Conservation (phyloP, 2,113 vertebrate genomes). For the Neolamprologus longior region DNA sequence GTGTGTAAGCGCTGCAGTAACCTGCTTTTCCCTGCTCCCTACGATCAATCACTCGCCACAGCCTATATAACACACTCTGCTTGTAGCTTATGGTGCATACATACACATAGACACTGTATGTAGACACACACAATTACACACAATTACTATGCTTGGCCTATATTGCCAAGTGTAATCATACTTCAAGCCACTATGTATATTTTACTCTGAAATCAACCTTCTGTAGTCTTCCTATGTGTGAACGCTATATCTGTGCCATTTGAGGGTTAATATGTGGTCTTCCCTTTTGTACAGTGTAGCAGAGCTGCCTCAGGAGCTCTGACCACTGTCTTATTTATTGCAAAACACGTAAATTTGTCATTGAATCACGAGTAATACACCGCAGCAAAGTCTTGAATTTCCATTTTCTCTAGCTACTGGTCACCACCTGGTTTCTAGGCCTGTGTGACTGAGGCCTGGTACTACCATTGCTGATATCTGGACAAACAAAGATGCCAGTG, state of each 20-base stretch:
- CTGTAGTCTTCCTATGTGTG: not conserved
- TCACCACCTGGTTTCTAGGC: not conserved
- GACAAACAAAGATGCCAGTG: not conserved
- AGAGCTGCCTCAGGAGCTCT: not conserved
- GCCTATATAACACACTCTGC: slow-evolving; percentile 44
- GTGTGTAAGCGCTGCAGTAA: slow-evolving; percentile 59
- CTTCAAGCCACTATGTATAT: slow-evolving; percentile 13
- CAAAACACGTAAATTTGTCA: not conserved
- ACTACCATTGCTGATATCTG: not conserved
- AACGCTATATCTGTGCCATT: not conserved
- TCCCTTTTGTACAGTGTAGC: not conserved
- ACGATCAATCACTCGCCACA: slow-evolving; percentile 62
- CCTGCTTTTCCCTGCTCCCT: slow-evolving; percentile 66
- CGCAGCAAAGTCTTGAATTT: not conserved
- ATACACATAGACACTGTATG: not conserved
- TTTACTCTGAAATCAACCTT: not conserved
- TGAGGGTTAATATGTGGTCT: not conserved
- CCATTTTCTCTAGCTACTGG: not conserved
- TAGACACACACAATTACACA: not conserved
- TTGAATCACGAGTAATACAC: not conserved
- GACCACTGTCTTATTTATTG: not conserved
- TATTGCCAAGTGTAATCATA: slow-evolving; percentile 4
- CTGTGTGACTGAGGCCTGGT: not conserved
- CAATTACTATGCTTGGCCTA: slow-evolving; percentile 5
- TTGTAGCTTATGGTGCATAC: slow-evolving; percentile 4